A percentile compares a stretch with the other conserved stretches of the same genome.
Conservation (phyloP, 35 echinoderm and acorn worm species). For the Apostichopus californicus region DNA sequence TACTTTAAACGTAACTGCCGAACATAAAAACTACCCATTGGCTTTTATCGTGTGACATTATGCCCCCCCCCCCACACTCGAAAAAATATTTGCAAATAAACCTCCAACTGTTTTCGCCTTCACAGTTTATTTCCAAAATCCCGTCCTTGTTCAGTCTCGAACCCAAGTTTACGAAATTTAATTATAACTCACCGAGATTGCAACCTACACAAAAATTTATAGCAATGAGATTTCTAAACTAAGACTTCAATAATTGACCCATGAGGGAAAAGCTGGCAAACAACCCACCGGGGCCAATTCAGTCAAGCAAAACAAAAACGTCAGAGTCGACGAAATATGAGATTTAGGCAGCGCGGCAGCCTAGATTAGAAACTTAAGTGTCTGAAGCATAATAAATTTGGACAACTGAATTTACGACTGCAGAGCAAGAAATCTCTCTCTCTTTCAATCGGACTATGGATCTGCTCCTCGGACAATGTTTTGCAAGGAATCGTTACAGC, state of each 20-base stretch:
- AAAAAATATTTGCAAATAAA: too few relatives aligned
- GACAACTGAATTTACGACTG: neutral
- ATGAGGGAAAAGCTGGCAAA: neutral
- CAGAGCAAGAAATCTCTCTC: neutral
- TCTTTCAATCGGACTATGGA: too few relatives aligned
- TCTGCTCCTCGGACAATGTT: too few relatives aligned
- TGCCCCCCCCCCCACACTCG: too few relatives aligned
- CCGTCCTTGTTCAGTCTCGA: neutral
- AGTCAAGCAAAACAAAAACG: neutral
- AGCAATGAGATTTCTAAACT: neutral
- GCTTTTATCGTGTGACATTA: too few relatives aligned
- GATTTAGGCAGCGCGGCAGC: neutral
- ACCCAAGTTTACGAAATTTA: neutral
- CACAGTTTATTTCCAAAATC: neutral
- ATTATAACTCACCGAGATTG: neutral
- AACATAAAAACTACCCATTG: too few relatives aligned
- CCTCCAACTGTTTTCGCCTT: neutral
- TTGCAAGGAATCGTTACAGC: too few relatives aligned
- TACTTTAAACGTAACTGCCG: too few relatives aligned
- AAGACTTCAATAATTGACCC: neutral
- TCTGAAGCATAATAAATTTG: neutral
- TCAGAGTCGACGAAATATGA: neutral
- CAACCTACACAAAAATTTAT: slow-evolving; percentile 5
- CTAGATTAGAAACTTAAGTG: neutral
- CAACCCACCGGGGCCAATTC: neutral